These are phyloP conservation scores for Mustelus asterias DNA, from an alignment of 2,113 vertebrate genomes.

Conservation along the genomic window DNA sequence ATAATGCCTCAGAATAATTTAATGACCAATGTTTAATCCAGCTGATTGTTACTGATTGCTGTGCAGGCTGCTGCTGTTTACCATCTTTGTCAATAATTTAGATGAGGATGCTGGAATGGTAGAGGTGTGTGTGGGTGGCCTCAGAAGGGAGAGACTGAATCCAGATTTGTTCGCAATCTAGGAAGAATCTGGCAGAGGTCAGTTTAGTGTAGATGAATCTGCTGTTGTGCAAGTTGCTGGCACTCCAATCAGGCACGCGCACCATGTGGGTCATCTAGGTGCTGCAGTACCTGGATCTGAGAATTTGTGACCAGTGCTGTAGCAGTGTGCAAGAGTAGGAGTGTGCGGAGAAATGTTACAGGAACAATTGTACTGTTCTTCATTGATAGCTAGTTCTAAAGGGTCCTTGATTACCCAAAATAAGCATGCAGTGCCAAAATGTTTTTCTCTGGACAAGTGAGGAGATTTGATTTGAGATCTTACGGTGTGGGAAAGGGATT, in stretches of 20 bases:
- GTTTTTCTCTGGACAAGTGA: not conserved
- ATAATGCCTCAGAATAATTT: not conserved
- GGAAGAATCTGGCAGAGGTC: not conserved
- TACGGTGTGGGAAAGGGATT: not conserved
- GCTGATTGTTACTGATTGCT: not conserved
- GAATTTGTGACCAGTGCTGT: not conserved
- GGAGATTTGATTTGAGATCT: not conserved
- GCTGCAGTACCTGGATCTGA: not conserved
- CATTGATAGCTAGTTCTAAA: not conserved
- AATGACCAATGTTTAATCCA: not conserved
- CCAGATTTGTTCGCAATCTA: not conserved
- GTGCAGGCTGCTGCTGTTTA: not conserved
- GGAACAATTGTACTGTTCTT: not conserved
- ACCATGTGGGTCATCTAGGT: not conserved
- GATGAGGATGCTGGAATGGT: not conserved
- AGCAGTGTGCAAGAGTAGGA: not conserved
- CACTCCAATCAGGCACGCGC: not conserved
- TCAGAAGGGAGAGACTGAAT: not conserved
- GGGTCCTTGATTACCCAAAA: too few species aligned
- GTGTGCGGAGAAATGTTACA: not conserved
- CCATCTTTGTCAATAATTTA: not conserved
- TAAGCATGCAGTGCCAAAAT: not conserved
- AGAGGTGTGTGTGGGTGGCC: not conserved
- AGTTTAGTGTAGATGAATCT: not conserved
- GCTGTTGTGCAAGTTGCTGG: not conserved